Percentiles rank a stretch among this genome's conserved stretches.
phyloP scores from a whole-genome alignment of 2,113 vertebrate genomes.

The Laticauda laticaudata region DNA sequence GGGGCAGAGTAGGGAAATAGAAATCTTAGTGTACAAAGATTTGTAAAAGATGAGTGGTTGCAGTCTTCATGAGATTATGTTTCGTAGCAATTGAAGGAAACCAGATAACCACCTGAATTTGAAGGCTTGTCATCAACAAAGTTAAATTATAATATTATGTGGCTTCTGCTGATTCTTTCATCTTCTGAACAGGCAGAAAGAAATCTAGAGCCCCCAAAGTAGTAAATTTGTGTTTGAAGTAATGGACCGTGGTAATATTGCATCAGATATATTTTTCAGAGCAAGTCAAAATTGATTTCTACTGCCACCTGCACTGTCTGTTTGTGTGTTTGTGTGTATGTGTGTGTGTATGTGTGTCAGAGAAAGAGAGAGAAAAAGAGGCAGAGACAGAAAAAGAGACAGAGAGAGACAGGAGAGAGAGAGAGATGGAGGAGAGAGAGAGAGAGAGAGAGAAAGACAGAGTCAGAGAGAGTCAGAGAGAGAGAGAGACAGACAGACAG shows the following conservation, averaged over 20 bases:
- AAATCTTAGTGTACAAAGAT: conserved; percentile 41
- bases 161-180: conserved; percentile 34
- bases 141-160: conserved; percentile 45
- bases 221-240: conserved; percentile 35
- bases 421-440: no score
- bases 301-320: conserved; percentile 21
- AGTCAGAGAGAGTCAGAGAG: no score
- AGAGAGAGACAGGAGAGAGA: no score
- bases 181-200: conserved; percentile 25
- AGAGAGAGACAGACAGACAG: no score
- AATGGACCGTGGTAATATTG: conserved; percentile 12
- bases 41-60: conserved; percentile 40
- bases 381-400: no score
- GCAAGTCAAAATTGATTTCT: conserved; percentile 40
- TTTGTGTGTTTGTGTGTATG: no score
- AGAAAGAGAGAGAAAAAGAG: no score
- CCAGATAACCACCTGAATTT: conserved; percentile 43
- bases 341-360: no score
- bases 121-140: conserved; percentile 53
- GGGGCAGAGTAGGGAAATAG: background rate
- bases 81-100: conserved; percentile 49
- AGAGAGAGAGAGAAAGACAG: no score
- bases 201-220: conserved; percentile 31
- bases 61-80: background rate
- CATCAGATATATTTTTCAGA: conserved; percentile 31